phyloP scores from a whole-genome alignment of 2,113 vertebrate species.

The Pterocles burchelli region DNA sequence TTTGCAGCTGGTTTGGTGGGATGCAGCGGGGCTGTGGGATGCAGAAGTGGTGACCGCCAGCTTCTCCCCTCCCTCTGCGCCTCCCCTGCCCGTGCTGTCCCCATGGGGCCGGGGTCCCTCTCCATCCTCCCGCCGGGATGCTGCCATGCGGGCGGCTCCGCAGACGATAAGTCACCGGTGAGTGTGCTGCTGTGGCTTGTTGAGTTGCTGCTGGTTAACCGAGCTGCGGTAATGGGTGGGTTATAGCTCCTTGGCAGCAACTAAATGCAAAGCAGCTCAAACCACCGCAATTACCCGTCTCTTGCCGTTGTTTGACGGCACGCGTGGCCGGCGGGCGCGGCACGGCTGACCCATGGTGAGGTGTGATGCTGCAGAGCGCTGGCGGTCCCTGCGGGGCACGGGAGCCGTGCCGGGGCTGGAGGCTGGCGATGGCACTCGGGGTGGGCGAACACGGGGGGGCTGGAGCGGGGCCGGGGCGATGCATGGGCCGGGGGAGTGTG shows the following conservation, averaged over 20 bases:
- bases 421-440: neutral
- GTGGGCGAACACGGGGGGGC: neutral
- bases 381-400: accelerated
- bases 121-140: neutral
- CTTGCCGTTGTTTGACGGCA: neutral
- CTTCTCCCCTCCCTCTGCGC: neutral
- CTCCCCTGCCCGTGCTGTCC: neutral
- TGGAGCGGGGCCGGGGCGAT: accelerated
- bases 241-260: constrained; percentile 20
- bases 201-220: constrained; percentile 53
- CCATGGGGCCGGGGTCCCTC: neutral
- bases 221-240: constrained; percentile 19
- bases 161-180: neutral
- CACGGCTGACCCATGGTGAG: neutral
- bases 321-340: neutral
- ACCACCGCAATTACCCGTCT: constrained; percentile 56
- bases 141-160: accelerated
- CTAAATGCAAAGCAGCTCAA: constrained; percentile 46
- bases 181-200: constrained; percentile 10
- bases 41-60: neutral
- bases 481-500: accelerated
- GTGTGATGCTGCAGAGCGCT: neutral
- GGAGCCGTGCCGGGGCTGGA: neutral
- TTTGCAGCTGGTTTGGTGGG: neutral
- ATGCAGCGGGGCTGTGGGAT: neutral